Conservation (phyloP, 2,797 vertebrate genomes). For the Paedocypris micromegethes region DNA sequence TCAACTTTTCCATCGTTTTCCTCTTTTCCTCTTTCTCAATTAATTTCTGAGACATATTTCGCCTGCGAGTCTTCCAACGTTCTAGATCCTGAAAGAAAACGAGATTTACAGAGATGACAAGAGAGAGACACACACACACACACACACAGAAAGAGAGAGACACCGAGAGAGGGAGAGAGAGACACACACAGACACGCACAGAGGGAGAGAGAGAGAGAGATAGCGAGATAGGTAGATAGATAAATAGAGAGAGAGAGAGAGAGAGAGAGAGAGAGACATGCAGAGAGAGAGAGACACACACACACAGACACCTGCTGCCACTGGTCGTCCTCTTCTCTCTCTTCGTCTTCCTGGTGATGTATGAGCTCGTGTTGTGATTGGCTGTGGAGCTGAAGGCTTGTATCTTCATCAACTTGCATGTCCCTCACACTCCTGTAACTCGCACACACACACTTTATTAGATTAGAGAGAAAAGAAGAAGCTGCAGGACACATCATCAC, state of each 20-base stretch:
- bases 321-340: constrained; percentile 86
- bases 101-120: background rate
- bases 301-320: constrained; percentile 73
- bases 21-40: constrained; percentile 96
- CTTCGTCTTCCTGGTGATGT: constrained; percentile 79
- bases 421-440: constrained; percentile 85
- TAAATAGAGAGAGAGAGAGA: background rate
- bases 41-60: constrained; percentile 91
- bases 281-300: constrained; percentile 11
- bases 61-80: constrained; percentile 92
- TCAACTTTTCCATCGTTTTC: constrained; percentile 88
- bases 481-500: too few relatives aligned
- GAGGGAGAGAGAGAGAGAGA: constrained; percentile 1
- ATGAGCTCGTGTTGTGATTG: constrained; percentile 84
- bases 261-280: background rate
- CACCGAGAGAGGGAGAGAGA: background rate
- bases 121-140: background rate
- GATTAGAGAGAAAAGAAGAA: too few relatives aligned
- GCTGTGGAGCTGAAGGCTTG: constrained; percentile 76
- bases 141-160: too few relatives aligned
- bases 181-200: background rate
- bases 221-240: too few relatives aligned
- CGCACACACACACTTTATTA: constrained; percentile 21
- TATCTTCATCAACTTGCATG: constrained; percentile 80
- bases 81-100: constrained; percentile 77